Percentiles rank a stretch among this genome's conserved stretches.
These are phyloP conservation scores for Penelope pileata DNA, from an alignment of 2,113 vertebrate species.

Conservation along the genomic window DNA sequence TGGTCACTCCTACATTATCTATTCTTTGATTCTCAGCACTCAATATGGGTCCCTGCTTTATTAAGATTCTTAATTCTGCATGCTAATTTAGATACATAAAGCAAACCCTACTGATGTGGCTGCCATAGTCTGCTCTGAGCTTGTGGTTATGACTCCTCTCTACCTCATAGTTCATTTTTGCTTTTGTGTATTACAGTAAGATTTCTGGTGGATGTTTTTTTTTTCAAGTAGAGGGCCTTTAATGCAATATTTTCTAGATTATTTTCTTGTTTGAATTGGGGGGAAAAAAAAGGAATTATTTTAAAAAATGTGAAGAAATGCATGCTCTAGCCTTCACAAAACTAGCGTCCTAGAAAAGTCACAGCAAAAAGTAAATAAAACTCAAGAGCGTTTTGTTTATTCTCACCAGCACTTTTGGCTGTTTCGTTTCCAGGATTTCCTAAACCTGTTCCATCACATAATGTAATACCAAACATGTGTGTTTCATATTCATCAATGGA, in stretches of 20 bases:
- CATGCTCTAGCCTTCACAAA: not conserved
- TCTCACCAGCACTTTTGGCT: not conserved
- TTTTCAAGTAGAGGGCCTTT: not conserved
- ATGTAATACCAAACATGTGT: not conserved
- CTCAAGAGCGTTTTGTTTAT: not conserved
- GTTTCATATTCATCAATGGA: not conserved
- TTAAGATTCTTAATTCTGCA: not conserved
- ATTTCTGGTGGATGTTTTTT: not conserved
- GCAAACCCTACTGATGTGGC: not conserved
- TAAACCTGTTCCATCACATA: not conserved
- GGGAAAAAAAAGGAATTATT: not conserved
- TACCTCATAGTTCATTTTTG: not conserved
- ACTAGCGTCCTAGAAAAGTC: not conserved
- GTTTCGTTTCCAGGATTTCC: not conserved
- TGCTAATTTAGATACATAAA: not conserved
- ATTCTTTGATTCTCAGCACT: not conserved
- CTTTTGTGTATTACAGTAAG: not conserved
- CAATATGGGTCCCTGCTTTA: not conserved
- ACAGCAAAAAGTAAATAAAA: not conserved
- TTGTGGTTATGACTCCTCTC: not conserved
- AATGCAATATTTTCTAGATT: not conserved
- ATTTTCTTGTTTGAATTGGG: not conserved
- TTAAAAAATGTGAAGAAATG: not conserved
- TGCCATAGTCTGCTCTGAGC: not conserved
- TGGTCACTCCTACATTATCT: not conserved